Percentiles rank a stretch among this genome's conserved stretches.
phyloP scores from a whole-genome alignment of 1,140 invertebrate species.

The Asobara japonica region DNA sequence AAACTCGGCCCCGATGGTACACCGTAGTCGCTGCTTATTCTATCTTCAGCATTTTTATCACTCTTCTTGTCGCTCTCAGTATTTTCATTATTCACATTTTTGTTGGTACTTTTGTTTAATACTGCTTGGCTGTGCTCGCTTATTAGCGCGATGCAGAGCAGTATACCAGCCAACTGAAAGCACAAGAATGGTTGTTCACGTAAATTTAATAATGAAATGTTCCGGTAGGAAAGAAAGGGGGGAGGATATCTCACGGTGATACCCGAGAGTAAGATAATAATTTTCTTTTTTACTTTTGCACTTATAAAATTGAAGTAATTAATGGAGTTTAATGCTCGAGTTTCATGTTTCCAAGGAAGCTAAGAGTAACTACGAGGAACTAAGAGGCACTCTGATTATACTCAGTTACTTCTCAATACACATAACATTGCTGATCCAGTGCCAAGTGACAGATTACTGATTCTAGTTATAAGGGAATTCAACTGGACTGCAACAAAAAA shows the following conservation, averaged over 20 bases:
- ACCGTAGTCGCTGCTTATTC: conserved; percentile 60
- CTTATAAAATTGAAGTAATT: no score
- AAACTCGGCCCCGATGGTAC: conserved; percentile 45
- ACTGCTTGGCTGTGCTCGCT: conserved; percentile 43
- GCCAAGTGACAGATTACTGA: not conserved
- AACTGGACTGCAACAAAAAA: not conserved
- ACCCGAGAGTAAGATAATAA: not conserved
- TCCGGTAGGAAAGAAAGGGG: no score
- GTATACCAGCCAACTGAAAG: conserved; percentile 52
- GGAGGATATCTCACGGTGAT: not conserved
- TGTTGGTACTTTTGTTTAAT: conserved; percentile 50
- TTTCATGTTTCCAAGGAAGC: no score
- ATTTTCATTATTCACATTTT: conserved; percentile 30
- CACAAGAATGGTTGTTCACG: not conserved
- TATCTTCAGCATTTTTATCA: conserved; percentile 51
- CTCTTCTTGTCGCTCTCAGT: conserved; percentile 32
- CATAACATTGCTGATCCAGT: not conserved
- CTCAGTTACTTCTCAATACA: not conserved
- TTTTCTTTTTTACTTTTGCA: not conserved
- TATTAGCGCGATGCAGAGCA: conserved; percentile 35
- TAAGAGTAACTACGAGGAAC: no score
- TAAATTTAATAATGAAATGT: not conserved
- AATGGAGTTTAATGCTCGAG: not conserved
- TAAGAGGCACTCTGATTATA: conserved; percentile 12
- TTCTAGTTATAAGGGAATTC: not conserved